Base-by-base conservation (phyloP, 2,113 vertebrate genomes). In the Mesoclemmys tuberculata region DNA sequence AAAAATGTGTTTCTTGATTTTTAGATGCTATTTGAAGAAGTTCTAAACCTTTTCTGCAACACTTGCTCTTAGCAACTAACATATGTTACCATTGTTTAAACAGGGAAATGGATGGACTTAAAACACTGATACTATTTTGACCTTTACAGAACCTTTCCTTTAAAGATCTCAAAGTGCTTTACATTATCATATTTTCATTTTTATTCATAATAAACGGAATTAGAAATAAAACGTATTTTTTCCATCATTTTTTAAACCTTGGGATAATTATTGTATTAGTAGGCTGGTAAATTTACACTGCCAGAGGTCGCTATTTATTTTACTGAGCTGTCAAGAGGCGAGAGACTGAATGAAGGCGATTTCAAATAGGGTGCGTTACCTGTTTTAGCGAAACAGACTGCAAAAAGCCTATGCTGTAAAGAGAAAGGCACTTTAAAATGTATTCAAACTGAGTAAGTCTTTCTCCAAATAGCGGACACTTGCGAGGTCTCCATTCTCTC, bases 1-100 rank as follows among this genome's bases (percentile, higher is more conserved):
- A 6, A 7, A 46, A 46, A 1, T 49, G 0, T 0, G 0, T 11
- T 86, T 14, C 19, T 11, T 85, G 0, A 4, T 48, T 8, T 31
- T 44, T 4, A 44, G 24, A 13, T 0, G 4, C 0, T 5, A 77
- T 0, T 38, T 1, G 3, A 64, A 92, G 3, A 64, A 92, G 16
- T 4, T 54, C 22, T 9, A 10, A n/a, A 38, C 22, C 61, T 61
- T 5, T 1, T 31, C 2, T 7, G 27, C 3, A 49, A 9, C 19
- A 21, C 3, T 4, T 9, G 29, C 9, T 24, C 5, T 22, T 7
- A 26, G 19, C 41, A 64, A 61, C 83, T 1, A 27, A n/a, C 0
- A 46, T 5, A 1, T 4, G 13, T 26, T 46, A 77, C 41, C 24
- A 46, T 26, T 46, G 74, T 13, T 16, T 77, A 71, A 38, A 38